Evolutionary conservation across 1,140 invertebrate genomes (phyloP).

Genomic region (Planococcus citri): DNA sequence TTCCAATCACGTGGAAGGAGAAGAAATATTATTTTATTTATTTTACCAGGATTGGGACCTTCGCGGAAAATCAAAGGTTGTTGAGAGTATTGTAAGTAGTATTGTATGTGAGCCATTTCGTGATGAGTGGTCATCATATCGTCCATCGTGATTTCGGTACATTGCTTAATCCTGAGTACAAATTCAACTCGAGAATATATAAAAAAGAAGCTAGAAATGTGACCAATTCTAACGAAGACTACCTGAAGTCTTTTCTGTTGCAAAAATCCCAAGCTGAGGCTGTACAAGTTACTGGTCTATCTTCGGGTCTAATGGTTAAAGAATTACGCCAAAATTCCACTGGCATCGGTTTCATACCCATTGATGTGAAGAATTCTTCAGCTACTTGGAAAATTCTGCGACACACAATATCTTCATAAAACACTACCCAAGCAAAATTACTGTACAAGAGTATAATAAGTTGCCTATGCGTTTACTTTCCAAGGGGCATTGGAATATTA

Average conservation of each 20-base stretch:
- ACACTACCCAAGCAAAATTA: neutral
- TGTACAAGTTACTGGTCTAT: conserved; percentile 64
- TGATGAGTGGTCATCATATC: conserved; percentile 71
- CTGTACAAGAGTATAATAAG: no score
- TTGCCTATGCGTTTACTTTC: no score
- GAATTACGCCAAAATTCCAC: conserved; percentile 69
- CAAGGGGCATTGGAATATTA: no score
- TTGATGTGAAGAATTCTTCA: conserved; percentile 66
- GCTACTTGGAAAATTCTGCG: conserved; percentile 63
- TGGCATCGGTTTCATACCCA: conserved; percentile 62
- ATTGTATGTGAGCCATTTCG: conserved; percentile 73
- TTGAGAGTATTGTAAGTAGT: conserved; percentile 66
- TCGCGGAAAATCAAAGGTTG: conserved; percentile 59
- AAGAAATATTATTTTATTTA: neutral
- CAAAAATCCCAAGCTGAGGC: conserved; percentile 83
- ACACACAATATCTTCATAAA: neutral
- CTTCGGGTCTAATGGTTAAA: conserved; percentile 54
- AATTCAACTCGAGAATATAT: no score
- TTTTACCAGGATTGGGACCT: conserved; percentile 61
- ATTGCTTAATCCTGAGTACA: conserved; percentile 71
- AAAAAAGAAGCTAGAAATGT: neutral
- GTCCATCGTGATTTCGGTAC: conserved; percentile 66
- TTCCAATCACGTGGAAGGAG: neutral
- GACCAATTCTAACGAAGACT: conserved; percentile 12
- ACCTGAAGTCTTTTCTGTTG: conserved; percentile 67